These are phyloP conservation scores for Propithecus deckenii DNA, from an alignment of 2,797 vertebrate species.

Conservation along the genomic window DNA sequence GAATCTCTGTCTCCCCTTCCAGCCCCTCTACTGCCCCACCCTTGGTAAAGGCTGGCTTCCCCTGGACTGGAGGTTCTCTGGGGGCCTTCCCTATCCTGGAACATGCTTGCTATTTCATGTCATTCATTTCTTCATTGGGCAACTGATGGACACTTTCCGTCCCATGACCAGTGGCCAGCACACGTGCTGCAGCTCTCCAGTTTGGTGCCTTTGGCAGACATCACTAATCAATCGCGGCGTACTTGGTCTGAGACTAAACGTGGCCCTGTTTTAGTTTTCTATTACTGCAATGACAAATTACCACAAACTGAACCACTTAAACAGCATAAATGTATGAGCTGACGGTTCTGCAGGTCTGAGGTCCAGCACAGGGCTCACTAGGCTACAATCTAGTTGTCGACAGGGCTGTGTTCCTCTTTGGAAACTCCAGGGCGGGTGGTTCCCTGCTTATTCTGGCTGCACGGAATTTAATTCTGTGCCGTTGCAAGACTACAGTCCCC, in stretches of 20 bases:
- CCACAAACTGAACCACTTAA: neutral
- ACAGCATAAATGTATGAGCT: neutral
- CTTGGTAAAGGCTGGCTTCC: no score
- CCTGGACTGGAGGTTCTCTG: neutral
- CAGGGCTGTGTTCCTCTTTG: neutral
- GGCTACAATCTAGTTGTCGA: neutral
- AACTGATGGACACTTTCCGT: neutral
- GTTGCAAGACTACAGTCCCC: no score
- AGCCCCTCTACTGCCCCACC: neutral
- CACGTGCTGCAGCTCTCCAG: no score
- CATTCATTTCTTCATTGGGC: neutral
- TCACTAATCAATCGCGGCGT: neutral
- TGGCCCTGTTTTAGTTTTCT: neutral
- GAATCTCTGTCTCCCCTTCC: neutral
- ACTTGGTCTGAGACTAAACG: neutral
- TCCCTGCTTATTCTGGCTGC: neutral
- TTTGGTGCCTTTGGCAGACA: no score
- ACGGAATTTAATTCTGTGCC: neutral
- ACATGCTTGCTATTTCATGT: neutral
- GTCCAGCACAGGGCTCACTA: rapidly evolving
- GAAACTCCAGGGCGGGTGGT: neutral
- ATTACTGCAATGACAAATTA: neutral
- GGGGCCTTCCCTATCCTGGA: no score
- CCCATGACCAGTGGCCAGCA: no score
- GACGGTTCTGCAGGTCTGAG: no score